Evolutionary conservation across 2,113 vertebrate species (phyloP).

Genomic region (Pyxicephalus adspersus): DNA sequence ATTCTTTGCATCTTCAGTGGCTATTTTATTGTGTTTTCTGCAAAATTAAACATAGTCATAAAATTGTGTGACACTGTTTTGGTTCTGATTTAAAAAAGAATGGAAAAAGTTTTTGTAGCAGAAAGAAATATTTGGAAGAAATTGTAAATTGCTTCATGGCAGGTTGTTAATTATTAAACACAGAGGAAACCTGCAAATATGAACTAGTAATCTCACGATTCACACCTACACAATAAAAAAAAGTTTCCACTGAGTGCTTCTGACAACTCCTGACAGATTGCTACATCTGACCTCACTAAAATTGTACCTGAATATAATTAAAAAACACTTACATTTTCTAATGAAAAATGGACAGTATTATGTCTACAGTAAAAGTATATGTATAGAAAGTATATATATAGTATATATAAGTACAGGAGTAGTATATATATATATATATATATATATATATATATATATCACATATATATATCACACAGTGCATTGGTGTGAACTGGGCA

Average conservation of each 20-base stretch:
- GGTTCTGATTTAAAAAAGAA: neutral
- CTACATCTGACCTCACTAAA: constrained; percentile 1
- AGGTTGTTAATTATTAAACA: constrained; percentile 14
- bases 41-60: neutral
- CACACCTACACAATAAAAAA: constrained; percentile 9
- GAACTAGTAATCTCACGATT: neutral
- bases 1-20: neutral
- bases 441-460: too few species aligned
- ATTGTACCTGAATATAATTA: neutral
- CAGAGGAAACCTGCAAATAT: neutral
- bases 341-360: too few species aligned
- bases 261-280: constrained; percentile 34
- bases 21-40: constrained; percentile 10
- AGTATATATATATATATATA: too few species aligned
- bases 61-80: constrained; percentile 1
- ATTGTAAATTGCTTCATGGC: constrained; percentile 11
- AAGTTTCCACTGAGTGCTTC: neutral
- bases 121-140: neutral
- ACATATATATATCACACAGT: too few species aligned
- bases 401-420: too few species aligned
- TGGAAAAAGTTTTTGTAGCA: neutral
- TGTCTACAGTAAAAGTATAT: too few species aligned
- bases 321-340: too few species aligned
- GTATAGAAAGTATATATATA: too few species aligned
- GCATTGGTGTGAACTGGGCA: too few species aligned